phyloP scores from a whole-genome alignment of 2,888 invertebrate genomes.

The Eupithecia dodoneata region DNA sequence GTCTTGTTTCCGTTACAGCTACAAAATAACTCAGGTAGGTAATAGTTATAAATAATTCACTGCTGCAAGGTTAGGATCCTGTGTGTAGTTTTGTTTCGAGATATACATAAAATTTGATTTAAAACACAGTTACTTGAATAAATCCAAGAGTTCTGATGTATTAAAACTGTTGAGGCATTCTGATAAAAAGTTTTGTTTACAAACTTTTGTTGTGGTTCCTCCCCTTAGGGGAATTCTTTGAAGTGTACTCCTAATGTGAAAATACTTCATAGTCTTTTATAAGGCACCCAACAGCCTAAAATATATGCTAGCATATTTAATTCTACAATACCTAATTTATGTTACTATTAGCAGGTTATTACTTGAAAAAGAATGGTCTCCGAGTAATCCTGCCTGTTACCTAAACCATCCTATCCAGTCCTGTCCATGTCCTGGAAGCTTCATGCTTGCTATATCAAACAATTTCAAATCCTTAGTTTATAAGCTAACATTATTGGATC shows the following conservation, averaged over 20 bases:
- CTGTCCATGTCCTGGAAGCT: background rate
- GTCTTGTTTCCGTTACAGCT: conserved; percentile 46
- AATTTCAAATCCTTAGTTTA: background rate
- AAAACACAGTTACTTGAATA: conserved; percentile 11
- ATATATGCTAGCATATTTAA: background rate
- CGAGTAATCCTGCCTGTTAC: background rate
- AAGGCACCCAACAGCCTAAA: background rate
- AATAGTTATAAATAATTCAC: conserved; percentile 75
- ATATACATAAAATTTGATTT: conserved; percentile 1
- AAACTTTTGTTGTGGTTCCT: conserved; percentile 50
- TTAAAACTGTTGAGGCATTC: background rate
- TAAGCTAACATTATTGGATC: background rate
- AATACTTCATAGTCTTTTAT: background rate
- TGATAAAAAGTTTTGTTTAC: conserved; percentile 55
- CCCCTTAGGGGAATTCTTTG: background rate
- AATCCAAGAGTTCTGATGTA: background rate
- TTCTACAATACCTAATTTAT: background rate
- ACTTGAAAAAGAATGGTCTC: background rate
- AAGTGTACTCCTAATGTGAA: background rate
- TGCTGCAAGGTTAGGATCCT: conserved; percentile 77
- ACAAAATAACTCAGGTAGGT: conserved; percentile 59
- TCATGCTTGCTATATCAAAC: background rate
- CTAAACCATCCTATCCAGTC: background rate
- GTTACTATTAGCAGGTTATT: background rate
- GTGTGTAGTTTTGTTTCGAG: conserved; percentile 56